These are phyloP conservation scores for Carcharodon carcharias DNA, from an alignment of 2,797 vertebrate species.

Conservation along the genomic window DNA sequence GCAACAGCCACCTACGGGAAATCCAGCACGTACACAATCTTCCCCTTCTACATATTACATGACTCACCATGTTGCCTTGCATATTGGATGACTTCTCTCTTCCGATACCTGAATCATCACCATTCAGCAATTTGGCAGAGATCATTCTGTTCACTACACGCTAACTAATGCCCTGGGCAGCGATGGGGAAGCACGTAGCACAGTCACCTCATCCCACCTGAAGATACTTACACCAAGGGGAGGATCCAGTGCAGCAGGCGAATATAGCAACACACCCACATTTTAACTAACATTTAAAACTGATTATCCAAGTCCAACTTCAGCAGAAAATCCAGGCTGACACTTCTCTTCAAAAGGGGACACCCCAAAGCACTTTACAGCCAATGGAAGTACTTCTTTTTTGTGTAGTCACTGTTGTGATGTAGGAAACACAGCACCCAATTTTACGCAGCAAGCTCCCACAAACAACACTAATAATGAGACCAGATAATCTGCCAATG, in stretches of 20 bases:
- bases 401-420: background rate
- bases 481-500: too few relatives aligned
- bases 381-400: background rate
- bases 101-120: background rate
- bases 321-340: too few relatives aligned
- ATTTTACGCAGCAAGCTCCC: too few relatives aligned
- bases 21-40: background rate
- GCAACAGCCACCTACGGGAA: background rate
- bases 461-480: too few relatives aligned
- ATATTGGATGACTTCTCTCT: background rate
- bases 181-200: background rate
- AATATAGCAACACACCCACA: too few relatives aligned
- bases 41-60: background rate
- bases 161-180: background rate
- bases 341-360: too few relatives aligned
- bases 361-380: background rate
- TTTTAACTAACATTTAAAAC: too few relatives aligned
- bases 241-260: too few relatives aligned
- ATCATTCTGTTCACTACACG: background rate
- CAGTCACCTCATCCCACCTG: too few relatives aligned
- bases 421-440: too few relatives aligned
- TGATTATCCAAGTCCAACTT: too few relatives aligned
- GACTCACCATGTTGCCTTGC: background rate
- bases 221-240: too few relatives aligned
- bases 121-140: background rate